Evolutionary conservation across 1,140 invertebrate species (phyloP), one percentile per base, ranked within the genome.

Genomic region (Drosophila varians): DNA sequence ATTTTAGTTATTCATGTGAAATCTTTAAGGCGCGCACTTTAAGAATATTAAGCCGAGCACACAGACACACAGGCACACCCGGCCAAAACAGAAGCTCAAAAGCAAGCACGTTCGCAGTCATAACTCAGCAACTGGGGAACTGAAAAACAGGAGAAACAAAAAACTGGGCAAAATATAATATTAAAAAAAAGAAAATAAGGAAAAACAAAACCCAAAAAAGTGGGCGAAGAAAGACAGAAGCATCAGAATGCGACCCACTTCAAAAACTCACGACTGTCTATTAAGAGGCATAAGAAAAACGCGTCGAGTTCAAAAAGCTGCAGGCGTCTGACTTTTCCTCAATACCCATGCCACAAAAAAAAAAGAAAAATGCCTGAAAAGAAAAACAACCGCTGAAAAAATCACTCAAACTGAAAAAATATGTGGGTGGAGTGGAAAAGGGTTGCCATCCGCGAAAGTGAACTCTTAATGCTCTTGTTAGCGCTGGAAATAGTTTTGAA

Each of bases 1-100:
- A 86, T 86, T 87, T 86, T 86, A 86, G 80, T 86, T 87, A 86
- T 86, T 87, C 76, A 86, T 86, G 80, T 86, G 82, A 87, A 86
- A 86, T 86, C 80, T 86, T 86, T 86, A 86, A 86, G 72, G 74
- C 62, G 77, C 43, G 66, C 54, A 78, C 74, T 86, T 80, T 79
- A 72, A 68, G 49, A 74, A 71, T 31, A 47, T 45, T 61, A 54
- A 52, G 62, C 64, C n/a, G 57, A 62, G 8, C 16, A 7, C 45
- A 46, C 31, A 31, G 19, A 58, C 28, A 42, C 36, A 21, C 49
- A 51, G n/a, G n/a, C 14, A 54, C 28, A 43, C 16, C 11, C 49
- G 40, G 31, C n/a, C n/a, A n/a, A 42, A 54, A 58, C 79, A 84
- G 68, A 57, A 72, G 65, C 73, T 78, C 65, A 75, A 68, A 83